Evolutionary conservation across 2,797 vertebrate genomes (phyloP), one percentile per base, ranked within the genome.

Genomic region (Trematomus bernacchii): DNA sequence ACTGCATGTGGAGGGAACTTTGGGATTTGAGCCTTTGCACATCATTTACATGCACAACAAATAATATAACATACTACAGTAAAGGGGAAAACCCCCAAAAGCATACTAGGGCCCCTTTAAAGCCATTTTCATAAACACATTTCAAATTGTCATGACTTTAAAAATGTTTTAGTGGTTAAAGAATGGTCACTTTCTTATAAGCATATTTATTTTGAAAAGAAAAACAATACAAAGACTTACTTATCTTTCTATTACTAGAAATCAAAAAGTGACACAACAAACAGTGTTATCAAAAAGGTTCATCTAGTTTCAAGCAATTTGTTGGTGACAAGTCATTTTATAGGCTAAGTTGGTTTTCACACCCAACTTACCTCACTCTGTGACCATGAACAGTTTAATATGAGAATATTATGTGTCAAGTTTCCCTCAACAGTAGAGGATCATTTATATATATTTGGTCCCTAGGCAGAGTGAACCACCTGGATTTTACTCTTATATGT

Each of bases 171-270:
- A 60, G n/a, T 14, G 46, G 27, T 33, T 46, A 12, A 6, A 61
- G 8, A 40, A 57, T 55, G 3, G 4, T 16, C 37, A 46, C 4
- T 3, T 18, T 61, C 13, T 46, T 40, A 6, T 51, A 3, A 46
- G 14, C 18, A 12, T 14, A 10, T 23, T 54, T 1, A 27, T 12
- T 13, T 15, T 50, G 59, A 33, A 10, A 50, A 59, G 15, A 44
- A 10, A 77, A 62, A 62, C 30, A 48, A 63, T 76, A 50, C 42
- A 73, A 66, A 78, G 19, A 27, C 14, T 80, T 15, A 43, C 1
- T 71, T 67, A 2, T 78, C 27, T 5, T 27, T 27, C 85, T 83
- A 87, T 79, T 84, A 16, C 9, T 30, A 73, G 4, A 63, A 48
- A 54, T 65, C 46, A 65, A 61, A 51, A 76, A 69, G 59, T 46